Evolutionary conservation across 2,797 vertebrate species (phyloP).

Genomic region (Phrynocephalus forsythii): DNA sequence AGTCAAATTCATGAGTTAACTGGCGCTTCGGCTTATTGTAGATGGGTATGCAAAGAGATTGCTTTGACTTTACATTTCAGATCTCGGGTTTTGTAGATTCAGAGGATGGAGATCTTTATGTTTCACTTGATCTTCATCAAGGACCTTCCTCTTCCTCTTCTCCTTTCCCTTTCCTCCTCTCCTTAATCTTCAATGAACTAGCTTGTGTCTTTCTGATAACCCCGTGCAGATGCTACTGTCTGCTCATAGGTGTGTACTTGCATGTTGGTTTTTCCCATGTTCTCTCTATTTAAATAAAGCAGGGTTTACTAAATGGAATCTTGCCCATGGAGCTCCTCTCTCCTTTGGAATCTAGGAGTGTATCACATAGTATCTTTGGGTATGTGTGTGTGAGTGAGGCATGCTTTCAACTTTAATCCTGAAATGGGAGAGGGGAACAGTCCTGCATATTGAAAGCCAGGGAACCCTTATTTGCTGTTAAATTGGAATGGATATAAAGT

Average conservation of each 20-base stretch:
- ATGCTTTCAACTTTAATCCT: not conserved
- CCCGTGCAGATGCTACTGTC: not conserved
- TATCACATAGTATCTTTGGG: not conserved
- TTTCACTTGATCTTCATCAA: not conserved
- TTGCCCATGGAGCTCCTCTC: not conserved
- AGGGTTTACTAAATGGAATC: not conserved
- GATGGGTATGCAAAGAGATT: no score
- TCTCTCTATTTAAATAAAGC: not conserved
- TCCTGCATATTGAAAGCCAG: no score
- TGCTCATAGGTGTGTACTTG: not conserved
- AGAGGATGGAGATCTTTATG: not conserved
- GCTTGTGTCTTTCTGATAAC: not conserved
- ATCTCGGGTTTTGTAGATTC: no score
- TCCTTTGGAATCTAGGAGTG: not conserved
- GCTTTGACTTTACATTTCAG: no score
- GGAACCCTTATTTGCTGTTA: no score
- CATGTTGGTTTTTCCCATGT: not conserved
- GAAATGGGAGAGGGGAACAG: not conserved
- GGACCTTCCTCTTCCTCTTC: not conserved
- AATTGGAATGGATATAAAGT: no score
- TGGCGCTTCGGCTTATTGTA: no score
- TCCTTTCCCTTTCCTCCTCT: not conserved
- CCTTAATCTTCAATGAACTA: not conserved
- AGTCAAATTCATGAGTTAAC: no score
- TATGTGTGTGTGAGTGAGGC: not conserved